Base-by-base conservation (phyloP, 1,140 invertebrate species). In the Arctopsyche grandis region DNA sequence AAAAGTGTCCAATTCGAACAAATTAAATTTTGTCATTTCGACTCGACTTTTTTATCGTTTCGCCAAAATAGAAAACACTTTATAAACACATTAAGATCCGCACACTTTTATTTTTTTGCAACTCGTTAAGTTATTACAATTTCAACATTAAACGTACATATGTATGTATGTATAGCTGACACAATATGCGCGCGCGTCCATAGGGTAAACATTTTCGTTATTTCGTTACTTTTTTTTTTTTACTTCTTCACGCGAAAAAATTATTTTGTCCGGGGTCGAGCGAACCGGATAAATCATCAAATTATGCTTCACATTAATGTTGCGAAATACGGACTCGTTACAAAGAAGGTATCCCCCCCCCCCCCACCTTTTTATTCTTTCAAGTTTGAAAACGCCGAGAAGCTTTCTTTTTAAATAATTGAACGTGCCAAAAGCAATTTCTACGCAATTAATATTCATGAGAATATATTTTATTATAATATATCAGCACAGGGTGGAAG, bases 211-310 rank as follows among this genome's bases (percentile, higher is more conserved):
- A 26, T 66, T 66, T 66, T 66, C 60, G 3, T 66, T 29, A n/a
- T n/a, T n/a, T n/a, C n/a, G n/a, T n/a, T n/a, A n/a, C n/a, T n/a
- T n/a, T n/a, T n/a, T n/a, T n/a, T 9, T 66, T 22, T 5, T 66
- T 16, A 1, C 10, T 26, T 26, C 26, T 66, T 22, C 22, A 26
- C 22, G 10, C 21, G 21, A 3, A 66, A 26, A 66, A 66, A 66
- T 66, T 66, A 22, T 66, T 66, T 66, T 66, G 19, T 26, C 19
- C 69, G 43, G n/a, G 4, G 9, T 1, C 44, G 70, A 12, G 24
- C 7, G 26, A 56, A 74, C 21, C 43, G 71, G 43, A 74, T 74
- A 74, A 74, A 74, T 74, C 71, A 74, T 74, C 52, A 58, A 74
- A 74, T 74, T 56, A 74, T 56, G 22, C 16, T 19, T 58, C 10